Evolutionary conservation across 2,797 vertebrate genomes (phyloP).

Genomic region (Microtus obscurus): DNA sequence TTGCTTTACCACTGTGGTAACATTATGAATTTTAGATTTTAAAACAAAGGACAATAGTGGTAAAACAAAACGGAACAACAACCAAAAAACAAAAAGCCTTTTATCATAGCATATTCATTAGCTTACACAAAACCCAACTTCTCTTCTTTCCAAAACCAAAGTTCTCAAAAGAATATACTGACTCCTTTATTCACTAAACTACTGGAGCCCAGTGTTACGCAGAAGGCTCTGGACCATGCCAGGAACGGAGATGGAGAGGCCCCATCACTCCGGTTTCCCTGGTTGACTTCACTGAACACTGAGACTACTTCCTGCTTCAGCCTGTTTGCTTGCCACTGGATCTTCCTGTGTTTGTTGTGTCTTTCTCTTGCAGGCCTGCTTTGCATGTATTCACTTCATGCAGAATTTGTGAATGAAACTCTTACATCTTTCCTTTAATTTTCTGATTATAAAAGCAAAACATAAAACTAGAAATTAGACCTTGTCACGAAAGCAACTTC

Average conservation of each 20-base stretch:
- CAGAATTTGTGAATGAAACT: not conserved
- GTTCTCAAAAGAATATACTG: constrained; percentile 12
- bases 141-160: constrained; percentile 36
- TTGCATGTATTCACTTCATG: not conserved
- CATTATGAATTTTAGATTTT: not conserved
- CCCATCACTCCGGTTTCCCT: not conserved
- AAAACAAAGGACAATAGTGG: not conserved
- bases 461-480: not conserved
- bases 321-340: not conserved
- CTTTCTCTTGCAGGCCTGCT: not conserved
- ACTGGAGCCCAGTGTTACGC: not conserved
- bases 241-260: not conserved
- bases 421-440: not conserved
- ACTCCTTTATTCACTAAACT: not conserved
- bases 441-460: constrained; percentile 35
- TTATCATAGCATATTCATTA: not conserved
- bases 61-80: constrained; percentile 1
- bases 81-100: not conserved
- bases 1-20: not conserved
- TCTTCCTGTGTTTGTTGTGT: not conserved
- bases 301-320: not conserved
- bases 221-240: not conserved
- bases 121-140: not conserved
- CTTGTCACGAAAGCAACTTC: constrained; percentile 35
- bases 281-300: not conserved